These are phyloP conservation scores for Cyprinodon variegatus DNA, from an alignment of 2,113 vertebrate genomes.

Conservation along the genomic window DNA sequence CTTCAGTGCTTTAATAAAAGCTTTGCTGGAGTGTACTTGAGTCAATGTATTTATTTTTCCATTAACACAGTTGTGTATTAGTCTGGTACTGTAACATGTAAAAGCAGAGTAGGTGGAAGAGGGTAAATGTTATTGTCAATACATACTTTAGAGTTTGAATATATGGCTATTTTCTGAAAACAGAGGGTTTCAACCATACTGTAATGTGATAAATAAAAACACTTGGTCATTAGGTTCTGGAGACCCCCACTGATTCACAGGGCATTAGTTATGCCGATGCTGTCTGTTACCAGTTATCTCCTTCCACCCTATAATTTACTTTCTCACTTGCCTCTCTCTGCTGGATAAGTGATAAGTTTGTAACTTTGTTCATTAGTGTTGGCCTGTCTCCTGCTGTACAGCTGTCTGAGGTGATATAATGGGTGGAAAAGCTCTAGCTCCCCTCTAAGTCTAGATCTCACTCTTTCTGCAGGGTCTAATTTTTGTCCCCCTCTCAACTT, in stretches of 20 bases:
- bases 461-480: slow-evolving; percentile 19
- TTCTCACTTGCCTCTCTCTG: slow-evolving; percentile 24
- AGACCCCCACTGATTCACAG: slow-evolving; percentile 1
- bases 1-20: slow-evolving; percentile 9
- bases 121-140: not conserved
- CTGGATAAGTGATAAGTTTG: slow-evolving; percentile 60
- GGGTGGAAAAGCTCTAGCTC: slow-evolving; percentile 45
- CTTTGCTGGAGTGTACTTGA: not conserved
- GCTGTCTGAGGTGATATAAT: slow-evolving; percentile 55
- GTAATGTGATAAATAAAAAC: not conserved
- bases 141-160: not conserved
- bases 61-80: slow-evolving; percentile 21
- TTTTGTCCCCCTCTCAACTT: slow-evolving; percentile 19
- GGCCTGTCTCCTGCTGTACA: slow-evolving; percentile 55
- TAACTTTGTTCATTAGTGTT: slow-evolving; percentile 72
- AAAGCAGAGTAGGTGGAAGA: slow-evolving; percentile 2
- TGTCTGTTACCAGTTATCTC: slow-evolving; percentile 10
- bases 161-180: not conserved
- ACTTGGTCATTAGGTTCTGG: not conserved
- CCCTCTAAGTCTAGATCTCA: slow-evolving; percentile 5
- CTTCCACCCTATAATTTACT: slow-evolving; percentile 14
- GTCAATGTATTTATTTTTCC: slow-evolving; percentile 16
- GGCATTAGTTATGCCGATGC: slow-evolving; percentile 25
- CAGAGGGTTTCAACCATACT: not conserved
- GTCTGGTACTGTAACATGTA: slow-evolving; percentile 9